Percentiles rank a stretch among this genome's conserved stretches.
Conservation (phyloP, 2,888 invertebrate species). For the Rapana venosa region DNA sequence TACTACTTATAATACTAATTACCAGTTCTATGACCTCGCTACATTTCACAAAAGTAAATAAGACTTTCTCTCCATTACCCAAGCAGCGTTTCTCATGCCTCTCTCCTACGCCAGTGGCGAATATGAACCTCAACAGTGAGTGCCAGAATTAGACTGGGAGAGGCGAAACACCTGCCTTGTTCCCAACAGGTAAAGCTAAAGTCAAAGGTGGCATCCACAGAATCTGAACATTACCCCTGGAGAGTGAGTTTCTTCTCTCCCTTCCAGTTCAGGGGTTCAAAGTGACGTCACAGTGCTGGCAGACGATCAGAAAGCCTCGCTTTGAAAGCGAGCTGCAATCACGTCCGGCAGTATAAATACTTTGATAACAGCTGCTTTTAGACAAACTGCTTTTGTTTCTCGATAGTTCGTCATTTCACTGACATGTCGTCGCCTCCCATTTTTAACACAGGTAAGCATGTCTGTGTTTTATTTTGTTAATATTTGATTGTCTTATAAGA, state of each 20-base stretch:
- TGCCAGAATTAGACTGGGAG: conserved; percentile 1
- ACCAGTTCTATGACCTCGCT: no score
- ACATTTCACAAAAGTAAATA: no score
- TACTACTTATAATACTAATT: no score
- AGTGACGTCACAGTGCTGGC: conserved; percentile 50
- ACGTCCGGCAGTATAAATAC: conserved; percentile 43
- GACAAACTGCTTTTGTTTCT: conserved; percentile 1
- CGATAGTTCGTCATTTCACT: background rate
- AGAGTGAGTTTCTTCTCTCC: background rate
- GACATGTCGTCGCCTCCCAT: conserved; percentile 18
- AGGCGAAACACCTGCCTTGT: conserved; percentile 18
- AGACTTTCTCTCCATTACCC: no score
- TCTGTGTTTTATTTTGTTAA: background rate
- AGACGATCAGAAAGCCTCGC: conserved; percentile 47
- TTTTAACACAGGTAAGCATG: background rate
- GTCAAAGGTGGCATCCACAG: conserved; percentile 4
- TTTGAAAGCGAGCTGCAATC: conserved; percentile 36
- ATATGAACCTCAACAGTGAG: background rate
- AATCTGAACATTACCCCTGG: background rate
- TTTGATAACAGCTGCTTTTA: conserved; percentile 34
- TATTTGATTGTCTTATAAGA: background rate
- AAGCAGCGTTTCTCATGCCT: no score
- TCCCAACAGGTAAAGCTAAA: background rate
- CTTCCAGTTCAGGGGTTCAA: conserved; percentile 23
- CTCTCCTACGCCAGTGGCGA: no score